phyloP scores from a whole-genome alignment of 2,797 vertebrate species.

The Enteromius radiatus region DNA sequence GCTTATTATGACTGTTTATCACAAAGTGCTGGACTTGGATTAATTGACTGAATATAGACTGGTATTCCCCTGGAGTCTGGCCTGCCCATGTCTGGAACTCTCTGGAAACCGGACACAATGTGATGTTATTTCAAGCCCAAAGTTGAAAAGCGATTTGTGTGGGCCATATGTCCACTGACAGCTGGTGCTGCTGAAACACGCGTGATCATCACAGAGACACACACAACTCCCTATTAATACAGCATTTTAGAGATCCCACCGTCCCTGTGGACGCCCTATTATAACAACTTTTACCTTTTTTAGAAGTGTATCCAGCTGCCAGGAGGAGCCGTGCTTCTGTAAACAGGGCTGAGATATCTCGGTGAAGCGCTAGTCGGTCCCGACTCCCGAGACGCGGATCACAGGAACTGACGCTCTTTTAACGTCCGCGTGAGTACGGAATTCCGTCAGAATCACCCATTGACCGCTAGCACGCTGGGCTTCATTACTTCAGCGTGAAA shows the following conservation, averaged over 20 bases:
- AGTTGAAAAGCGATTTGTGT: conserved; percentile 54
- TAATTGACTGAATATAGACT: conserved; percentile 32
- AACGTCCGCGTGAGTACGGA: not conserved
- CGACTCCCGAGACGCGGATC: conserved; percentile 9
- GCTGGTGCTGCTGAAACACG: conserved; percentile 47
- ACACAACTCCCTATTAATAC: not conserved
- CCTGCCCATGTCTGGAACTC: conserved; percentile 45
- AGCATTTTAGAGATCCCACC: not conserved
- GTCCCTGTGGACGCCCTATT: not conserved
- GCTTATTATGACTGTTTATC: not conserved
- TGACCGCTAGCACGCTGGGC: conserved; percentile 27
- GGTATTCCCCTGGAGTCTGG: conserved; percentile 45
- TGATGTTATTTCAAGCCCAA: conserved; percentile 61
- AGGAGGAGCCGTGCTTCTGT: conserved; percentile 32
- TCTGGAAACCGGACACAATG: conserved; percentile 58
- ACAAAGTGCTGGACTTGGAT: conserved; percentile 21
- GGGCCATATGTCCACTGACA: conserved; percentile 59
- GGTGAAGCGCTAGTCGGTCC: conserved; percentile 28
- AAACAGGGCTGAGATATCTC: conserved; percentile 49
- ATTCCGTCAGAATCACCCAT: conserved; percentile 7
- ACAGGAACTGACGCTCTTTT: conserved; percentile 14
- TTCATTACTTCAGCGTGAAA: conserved; percentile 33
- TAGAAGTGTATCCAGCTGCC: conserved; percentile 51
- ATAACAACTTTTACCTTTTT: conserved; percentile 56
- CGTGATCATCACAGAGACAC: conserved; percentile 8